These are phyloP conservation scores for Crocodylus rhombifer DNA, from an alignment of 2,797 vertebrate species.

Conservation along the genomic window DNA sequence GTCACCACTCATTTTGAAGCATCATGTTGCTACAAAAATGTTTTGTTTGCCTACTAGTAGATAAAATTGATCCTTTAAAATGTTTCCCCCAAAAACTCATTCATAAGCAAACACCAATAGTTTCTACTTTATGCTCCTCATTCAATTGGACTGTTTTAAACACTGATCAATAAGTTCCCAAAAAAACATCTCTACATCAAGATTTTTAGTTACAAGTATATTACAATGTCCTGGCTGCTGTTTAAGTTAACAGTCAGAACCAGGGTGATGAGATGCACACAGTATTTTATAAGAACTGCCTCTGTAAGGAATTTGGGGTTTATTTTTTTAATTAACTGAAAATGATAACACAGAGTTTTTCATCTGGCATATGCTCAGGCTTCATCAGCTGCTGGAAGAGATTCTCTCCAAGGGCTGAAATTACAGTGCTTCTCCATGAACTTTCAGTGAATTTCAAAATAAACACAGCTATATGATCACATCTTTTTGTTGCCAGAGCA, in stretches of 20 bases:
- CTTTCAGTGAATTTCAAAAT: slow-evolving; percentile 71
- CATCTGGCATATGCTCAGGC: slow-evolving; percentile 60
- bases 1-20: background rate
- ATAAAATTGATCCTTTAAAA: slow-evolving; percentile 34
- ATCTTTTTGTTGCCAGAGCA: slow-evolving; percentile 17
- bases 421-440: slow-evolving; percentile 23
- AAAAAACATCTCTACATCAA: background rate
- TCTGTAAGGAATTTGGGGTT: slow-evolving; percentile 61
- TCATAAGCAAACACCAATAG: slow-evolving; percentile 28
- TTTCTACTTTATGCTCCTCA: slow-evolving; percentile 23
- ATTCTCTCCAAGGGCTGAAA: slow-evolving; percentile 69
- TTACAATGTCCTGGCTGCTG: background rate
- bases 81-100: slow-evolving; percentile 14
- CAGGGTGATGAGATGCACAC: background rate
- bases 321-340: slow-evolving; percentile 81
- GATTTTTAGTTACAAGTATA: background rate
- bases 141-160: background rate
- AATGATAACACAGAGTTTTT: slow-evolving; percentile 74
- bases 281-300: slow-evolving; percentile 22
- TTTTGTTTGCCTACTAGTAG: slow-evolving; percentile 46
- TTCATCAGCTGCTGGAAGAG: slow-evolving; percentile 70
- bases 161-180: background rate
- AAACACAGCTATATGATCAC: slow-evolving; percentile 57
- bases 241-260: background rate
- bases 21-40: slow-evolving; percentile 47